Conservation (phyloP, 2,888 invertebrate species). For the Hirtodrosophila alboralis region DNA sequence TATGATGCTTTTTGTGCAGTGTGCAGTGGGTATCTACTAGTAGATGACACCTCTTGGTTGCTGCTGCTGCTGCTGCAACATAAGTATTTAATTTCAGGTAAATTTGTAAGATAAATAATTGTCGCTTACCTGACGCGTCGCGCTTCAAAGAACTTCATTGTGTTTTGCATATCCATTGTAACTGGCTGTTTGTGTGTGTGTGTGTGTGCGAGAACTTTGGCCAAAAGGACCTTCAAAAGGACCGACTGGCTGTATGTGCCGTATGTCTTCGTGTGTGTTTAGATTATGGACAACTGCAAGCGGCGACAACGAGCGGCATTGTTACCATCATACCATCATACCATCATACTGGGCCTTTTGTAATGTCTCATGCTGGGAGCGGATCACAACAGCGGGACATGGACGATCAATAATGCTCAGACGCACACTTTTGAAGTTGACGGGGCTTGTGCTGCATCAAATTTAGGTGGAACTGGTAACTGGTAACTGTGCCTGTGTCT, state of each 20-base stretch:
- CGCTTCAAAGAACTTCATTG: conserved; percentile 78
- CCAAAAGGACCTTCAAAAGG: conserved; percentile 68
- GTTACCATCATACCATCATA: too few species aligned
- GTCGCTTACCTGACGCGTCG: conserved; percentile 71
- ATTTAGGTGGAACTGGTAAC: conserved; percentile 68
- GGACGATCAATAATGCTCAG: conserved; percentile 70
- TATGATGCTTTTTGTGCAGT: too few species aligned
- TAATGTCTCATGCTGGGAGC: conserved; percentile 71
- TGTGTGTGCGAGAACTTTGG: conserved; percentile 47
- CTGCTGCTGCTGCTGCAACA: conserved; percentile 16
- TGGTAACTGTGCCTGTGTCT: conserved; percentile 6
- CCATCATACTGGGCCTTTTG: conserved; percentile 45
- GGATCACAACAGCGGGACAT: conserved; percentile 80
- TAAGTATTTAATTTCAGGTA: conserved; percentile 78
- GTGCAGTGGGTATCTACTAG: conserved; percentile 41
- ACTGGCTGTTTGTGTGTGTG: conserved; percentile 14
- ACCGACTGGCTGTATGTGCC: conserved; percentile 44
- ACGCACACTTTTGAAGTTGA: conserved; percentile 67
- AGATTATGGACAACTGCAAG: conserved; percentile 59
- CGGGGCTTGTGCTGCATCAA: conserved; percentile 61
- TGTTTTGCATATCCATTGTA: conserved; percentile 69
- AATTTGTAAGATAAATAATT: conserved; percentile 80
- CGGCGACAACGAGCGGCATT: conserved; percentile 65
- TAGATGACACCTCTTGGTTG: background rate
- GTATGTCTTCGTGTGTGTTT: conserved; percentile 29